Evolutionary conservation across 2,113 vertebrate species (phyloP).

Genomic region (Phalacrocorax carbo): DNA sequence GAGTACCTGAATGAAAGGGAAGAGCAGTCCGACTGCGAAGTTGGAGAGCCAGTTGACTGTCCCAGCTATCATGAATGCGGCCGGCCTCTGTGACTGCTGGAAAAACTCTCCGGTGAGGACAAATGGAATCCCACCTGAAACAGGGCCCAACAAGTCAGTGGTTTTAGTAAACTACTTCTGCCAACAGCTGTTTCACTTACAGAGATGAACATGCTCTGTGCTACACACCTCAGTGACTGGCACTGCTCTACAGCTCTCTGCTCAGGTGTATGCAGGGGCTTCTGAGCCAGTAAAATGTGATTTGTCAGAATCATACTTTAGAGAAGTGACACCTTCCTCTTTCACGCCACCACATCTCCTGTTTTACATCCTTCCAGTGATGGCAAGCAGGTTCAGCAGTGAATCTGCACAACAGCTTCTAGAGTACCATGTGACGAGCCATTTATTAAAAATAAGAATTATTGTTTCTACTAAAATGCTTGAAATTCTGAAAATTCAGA

Average conservation of each 20-base stretch:
- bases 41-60: conserved; percentile 91
- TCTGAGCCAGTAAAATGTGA: background rate
- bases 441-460: background rate
- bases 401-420: background rate
- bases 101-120: conserved; percentile 91
- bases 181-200: background rate
- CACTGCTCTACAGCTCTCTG: background rate
- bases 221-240: background rate
- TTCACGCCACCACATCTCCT: background rate
- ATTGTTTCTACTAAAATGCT: background rate
- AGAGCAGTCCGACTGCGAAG: conserved; percentile 88
- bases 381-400: background rate
- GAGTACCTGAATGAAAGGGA: conserved; percentile 92
- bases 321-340: background rate
- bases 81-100: conserved; percentile 85
- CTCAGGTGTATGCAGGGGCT: background rate
- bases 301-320: background rate
- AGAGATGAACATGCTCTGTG: accelerated
- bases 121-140: conserved; percentile 92
- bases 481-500: background rate
- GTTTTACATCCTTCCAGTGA: background rate
- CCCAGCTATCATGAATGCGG: conserved; percentile 90
- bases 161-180: background rate
- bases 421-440: accelerated
- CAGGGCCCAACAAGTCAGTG: background rate